Percentiles rank a stretch among this genome's conserved stretches.
Conservation (phyloP, 2,797 vertebrate genomes). For the Lycodopsis pacificus region DNA sequence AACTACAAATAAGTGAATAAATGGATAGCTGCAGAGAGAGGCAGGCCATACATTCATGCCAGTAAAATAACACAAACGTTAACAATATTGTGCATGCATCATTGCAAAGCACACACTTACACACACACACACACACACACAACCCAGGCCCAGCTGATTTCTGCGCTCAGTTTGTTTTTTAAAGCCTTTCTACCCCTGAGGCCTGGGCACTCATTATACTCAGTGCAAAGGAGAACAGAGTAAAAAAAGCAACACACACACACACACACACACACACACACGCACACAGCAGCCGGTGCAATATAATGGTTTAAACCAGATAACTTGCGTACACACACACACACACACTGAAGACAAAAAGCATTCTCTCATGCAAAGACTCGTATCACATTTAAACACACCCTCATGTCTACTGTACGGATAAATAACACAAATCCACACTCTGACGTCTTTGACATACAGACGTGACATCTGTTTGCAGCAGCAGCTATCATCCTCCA, state of each 20-base stretch:
- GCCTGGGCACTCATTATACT: constrained; percentile 65
- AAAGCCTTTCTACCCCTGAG: constrained; percentile 74
- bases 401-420: constrained; percentile 43
- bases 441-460: constrained; percentile 55
- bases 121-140: constrained; percentile 27
- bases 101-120: constrained; percentile 36
- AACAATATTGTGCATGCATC: constrained; percentile 31
- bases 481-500: constrained; percentile 31
- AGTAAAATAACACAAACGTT: constrained; percentile 29
- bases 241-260: constrained; percentile 46
- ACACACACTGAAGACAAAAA: constrained; percentile 37
- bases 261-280: constrained; percentile 44
- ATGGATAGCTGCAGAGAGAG: neutral
- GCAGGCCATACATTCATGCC: constrained; percentile 11
- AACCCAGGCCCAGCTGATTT: constrained; percentile 60
- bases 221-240: constrained; percentile 67
- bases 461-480: constrained; percentile 30
- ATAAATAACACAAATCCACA: constrained; percentile 44
- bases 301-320: constrained; percentile 63
- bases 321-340: constrained; percentile 37
- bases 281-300: constrained; percentile 1
- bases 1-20: constrained; percentile 30
- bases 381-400: constrained; percentile 52
- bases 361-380: constrained; percentile 28
- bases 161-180: constrained; percentile 76